Conservation (phyloP, 2,113 vertebrate genomes). For the Bothrops jararaca region DNA sequence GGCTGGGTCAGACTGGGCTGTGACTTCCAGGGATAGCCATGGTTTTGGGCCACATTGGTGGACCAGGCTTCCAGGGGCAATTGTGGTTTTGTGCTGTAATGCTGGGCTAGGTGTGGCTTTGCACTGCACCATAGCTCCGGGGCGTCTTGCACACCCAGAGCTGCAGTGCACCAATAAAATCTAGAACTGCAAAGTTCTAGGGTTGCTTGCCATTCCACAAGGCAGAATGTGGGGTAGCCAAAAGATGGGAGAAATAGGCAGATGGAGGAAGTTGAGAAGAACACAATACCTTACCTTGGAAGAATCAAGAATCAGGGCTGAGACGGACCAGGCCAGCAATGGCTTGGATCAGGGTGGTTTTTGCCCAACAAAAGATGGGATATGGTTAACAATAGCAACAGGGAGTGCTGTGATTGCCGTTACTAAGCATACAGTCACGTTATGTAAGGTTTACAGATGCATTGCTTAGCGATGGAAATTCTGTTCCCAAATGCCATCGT, state of each 20-base stretch:
- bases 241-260: neutral
- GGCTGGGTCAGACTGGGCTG: neutral
- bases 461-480: neutral
- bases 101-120: neutral
- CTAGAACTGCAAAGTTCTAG: neutral
- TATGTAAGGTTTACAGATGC: neutral
- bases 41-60: too few species aligned
- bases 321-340: neutral
- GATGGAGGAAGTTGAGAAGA: neutral
- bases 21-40: too few species aligned
- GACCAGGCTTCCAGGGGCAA: too few species aligned
- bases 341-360: neutral
- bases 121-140: neutral
- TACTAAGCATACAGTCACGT: neutral
- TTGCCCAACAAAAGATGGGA: neutral
- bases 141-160: neutral
- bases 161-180: neutral
- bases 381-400: neutral
- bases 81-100: too few species aligned
- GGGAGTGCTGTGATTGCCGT: neutral
- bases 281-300: neutral
- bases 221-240: neutral
- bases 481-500: neutral
- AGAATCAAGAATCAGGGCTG: neutral
- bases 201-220: neutral